These are phyloP conservation scores for Cantharis flavilabris DNA, from an alignment of 2,888 invertebrate species.

Conservation along the genomic window DNA sequence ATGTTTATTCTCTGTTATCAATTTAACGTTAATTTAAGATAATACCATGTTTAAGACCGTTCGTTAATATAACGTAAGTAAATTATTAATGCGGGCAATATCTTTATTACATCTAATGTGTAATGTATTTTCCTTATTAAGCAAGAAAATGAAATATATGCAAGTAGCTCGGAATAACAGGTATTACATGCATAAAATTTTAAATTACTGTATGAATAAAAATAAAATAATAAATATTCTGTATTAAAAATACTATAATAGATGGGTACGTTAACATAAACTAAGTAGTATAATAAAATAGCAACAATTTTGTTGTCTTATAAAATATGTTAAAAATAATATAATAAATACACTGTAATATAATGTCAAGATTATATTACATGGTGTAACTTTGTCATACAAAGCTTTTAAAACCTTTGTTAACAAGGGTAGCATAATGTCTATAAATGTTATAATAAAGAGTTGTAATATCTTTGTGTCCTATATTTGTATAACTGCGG, in stretches of 20 bases:
- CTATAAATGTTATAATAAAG: background rate
- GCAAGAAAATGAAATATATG: too few relatives aligned
- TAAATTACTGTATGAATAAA: background rate
- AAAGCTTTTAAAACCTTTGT: background rate
- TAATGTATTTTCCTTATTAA: too few relatives aligned
- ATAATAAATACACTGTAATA: background rate
- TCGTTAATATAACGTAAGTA: too few relatives aligned
- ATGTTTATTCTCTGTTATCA: too few relatives aligned
- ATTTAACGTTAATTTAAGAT: too few relatives aligned
- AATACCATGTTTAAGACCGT: too few relatives aligned
- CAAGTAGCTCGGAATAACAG: too few relatives aligned
- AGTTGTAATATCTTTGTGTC: background rate
- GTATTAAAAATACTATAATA: too few relatives aligned
- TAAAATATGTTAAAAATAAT: background rate
- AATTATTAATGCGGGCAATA: too few relatives aligned
- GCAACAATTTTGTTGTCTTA: background rate
- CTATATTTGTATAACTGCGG: background rate
- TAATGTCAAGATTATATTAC: background rate
- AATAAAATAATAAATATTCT: background rate
- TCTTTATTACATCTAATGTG: too few relatives aligned
- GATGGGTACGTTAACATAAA: background rate
- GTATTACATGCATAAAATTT: background rate
- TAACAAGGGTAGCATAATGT: background rate
- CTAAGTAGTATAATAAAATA: background rate
- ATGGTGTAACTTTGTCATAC: background rate